phyloP scores from a whole-genome alignment of 1,140 invertebrate species.

The Hyphantria cunea region DNA sequence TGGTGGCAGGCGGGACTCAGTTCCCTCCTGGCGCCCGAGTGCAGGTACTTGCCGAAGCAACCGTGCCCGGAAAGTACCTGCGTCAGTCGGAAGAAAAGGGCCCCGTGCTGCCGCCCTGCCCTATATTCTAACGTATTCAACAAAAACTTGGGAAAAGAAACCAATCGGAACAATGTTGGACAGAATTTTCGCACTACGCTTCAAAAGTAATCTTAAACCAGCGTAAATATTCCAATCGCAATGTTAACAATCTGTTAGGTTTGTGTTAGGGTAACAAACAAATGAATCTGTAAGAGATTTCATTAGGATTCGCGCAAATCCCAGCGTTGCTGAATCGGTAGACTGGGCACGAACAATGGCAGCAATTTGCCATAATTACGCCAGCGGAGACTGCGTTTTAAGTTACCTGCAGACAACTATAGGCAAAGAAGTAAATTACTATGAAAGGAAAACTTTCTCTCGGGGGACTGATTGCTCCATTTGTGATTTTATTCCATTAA shows the following conservation, averaged over 20 bases:
- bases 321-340: constrained; percentile 19
- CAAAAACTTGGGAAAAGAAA: too few relatives aligned
- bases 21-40: too few relatives aligned
- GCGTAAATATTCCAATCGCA: too few relatives aligned
- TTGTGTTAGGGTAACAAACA: constrained; percentile 1
- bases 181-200: neutral
- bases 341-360: constrained; percentile 32
- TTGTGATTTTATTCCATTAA: constrained; percentile 5
- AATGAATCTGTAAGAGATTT: constrained; percentile 20
- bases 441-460: constrained; percentile 19
- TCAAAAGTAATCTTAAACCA: too few relatives aligned
- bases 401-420: constrained; percentile 15
- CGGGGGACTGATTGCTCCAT: constrained; percentile 11
- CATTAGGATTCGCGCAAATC: constrained; percentile 13
- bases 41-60: too few relatives aligned
- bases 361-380: constrained; percentile 59
- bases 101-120: too few relatives aligned
- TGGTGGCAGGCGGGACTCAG: too few relatives aligned
- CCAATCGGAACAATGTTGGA: neutral
- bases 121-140: too few relatives aligned
- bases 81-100: too few relatives aligned
- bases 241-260: too few relatives aligned
- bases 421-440: constrained; percentile 19
- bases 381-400: constrained; percentile 25
- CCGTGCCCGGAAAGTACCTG: too few relatives aligned